phyloP scores from a whole-genome alignment of 2,113 vertebrate species.

The Nesogale talazaci region DNA sequence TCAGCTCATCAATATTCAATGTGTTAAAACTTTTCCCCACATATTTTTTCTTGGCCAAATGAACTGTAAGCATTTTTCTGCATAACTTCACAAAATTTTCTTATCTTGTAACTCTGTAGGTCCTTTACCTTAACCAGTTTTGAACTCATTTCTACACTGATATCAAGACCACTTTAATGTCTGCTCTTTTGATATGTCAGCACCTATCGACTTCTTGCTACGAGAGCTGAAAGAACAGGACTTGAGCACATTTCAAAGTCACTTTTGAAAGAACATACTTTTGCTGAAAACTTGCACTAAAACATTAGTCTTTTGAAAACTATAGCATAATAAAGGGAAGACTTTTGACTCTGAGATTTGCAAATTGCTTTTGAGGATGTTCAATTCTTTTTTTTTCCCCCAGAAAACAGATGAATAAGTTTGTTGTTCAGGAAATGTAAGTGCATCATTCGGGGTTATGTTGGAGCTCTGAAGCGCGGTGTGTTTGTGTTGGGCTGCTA shows the following conservation, averaged over 20 bases:
- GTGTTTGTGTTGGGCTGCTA: too few relatives aligned
- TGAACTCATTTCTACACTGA: slow-evolving; percentile 14
- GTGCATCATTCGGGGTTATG: not conserved
- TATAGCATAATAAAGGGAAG: not conserved
- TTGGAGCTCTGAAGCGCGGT: not conserved
- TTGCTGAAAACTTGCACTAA: slow-evolving; percentile 22
- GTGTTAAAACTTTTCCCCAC: not conserved
- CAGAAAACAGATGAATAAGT: not conserved
- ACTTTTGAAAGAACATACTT: not conserved
- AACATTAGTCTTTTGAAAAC: not conserved
- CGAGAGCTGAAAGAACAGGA: not conserved
- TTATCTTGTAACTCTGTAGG: slow-evolving; percentile 17
- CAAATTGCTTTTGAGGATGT: slow-evolving; percentile 26
- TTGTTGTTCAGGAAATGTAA: slow-evolving; percentile 33
- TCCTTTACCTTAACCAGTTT: slow-evolving; percentile 7
- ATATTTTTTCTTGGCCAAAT: not conserved
- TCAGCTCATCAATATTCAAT: slow-evolving; percentile 51
- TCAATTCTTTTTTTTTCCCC: not conserved
- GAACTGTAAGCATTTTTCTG: slow-evolving; percentile 43
- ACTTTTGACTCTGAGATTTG: not conserved
- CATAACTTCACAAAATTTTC: not conserved
- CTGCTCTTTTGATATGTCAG: slow-evolving; percentile 10
- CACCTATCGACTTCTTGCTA: not conserved
- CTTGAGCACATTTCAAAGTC: slow-evolving; percentile 13
- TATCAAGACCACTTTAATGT: slow-evolving; percentile 13